Conservation (phyloP, 2,797 vertebrate genomes). For the Atherinosoma microstoma region DNA sequence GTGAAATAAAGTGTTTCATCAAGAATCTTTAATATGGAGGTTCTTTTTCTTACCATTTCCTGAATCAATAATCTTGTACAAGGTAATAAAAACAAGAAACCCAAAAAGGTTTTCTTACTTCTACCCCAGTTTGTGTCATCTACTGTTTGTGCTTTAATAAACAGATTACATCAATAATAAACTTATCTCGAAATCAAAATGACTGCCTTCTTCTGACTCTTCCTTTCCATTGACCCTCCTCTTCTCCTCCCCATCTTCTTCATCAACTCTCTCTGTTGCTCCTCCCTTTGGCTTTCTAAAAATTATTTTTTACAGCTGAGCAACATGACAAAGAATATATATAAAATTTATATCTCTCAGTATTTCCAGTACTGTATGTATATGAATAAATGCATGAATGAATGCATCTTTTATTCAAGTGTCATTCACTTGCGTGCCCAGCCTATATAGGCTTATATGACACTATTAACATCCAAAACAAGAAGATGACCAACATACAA, state of each 20-base stretch:
- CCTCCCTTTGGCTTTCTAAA: no score
- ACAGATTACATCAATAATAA: slow-evolving; percentile 13
- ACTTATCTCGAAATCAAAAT: slow-evolving; percentile 48
- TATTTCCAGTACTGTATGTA: no score
- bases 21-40: background rate
- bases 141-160: slow-evolving; percentile 2
- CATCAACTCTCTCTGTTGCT: slow-evolving; percentile 14
- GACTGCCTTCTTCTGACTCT: slow-evolving; percentile 32
- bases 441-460: no score
- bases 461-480: no score
- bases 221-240: slow-evolving; percentile 4
- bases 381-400: no score
- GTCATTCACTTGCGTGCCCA: no score
- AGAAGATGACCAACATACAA: no score
- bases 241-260: slow-evolving; percentile 34
- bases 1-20: background rate
- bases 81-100: background rate
- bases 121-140: slow-evolving; percentile 14
- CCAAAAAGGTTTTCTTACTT: slow-evolving; percentile 3
- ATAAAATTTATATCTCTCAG: no score
- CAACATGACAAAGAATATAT: no score
- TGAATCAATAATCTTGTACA: background rate
- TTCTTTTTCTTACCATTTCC: background rate
- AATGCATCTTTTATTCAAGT: no score
- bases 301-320: no score